phyloP scores from a whole-genome alignment of 2,797 vertebrate species.

The Scyliorhinus canicula region DNA sequence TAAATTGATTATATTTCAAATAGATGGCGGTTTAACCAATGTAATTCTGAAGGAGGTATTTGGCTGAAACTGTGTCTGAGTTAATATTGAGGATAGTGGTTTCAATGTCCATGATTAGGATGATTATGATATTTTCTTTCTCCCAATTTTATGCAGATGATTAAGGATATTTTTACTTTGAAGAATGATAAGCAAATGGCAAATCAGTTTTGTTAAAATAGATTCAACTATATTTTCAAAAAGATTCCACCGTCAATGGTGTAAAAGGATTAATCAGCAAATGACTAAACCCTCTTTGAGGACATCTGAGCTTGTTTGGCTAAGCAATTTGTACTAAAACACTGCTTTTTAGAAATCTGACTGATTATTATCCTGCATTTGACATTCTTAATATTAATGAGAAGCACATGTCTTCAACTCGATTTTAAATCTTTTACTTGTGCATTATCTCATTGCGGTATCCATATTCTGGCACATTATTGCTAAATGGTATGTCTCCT shows the following conservation, averaged over 20 bases:
- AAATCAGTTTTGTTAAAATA: constrained; percentile 3
- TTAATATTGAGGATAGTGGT: background rate
- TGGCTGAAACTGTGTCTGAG: background rate
- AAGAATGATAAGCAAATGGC: background rate
- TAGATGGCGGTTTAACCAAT: constrained; percentile 40
- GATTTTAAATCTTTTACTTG: constrained; percentile 19
- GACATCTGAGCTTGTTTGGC: background rate
- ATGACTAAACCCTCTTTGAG: background rate
- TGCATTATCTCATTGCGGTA: background rate
- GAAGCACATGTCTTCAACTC: background rate
- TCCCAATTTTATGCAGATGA: background rate
- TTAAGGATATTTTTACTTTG: background rate
- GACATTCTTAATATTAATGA: constrained; percentile 27
- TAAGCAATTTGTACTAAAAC: constrained; percentile 1
- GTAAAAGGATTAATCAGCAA: constrained; percentile 16
- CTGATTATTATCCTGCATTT: constrained; percentile 26
- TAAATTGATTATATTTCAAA: constrained; percentile 40
- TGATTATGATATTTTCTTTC: background rate
- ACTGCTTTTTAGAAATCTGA: background rate
- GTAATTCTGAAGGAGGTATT: background rate
- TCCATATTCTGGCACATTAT: constrained; percentile 24
- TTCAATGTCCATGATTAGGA: background rate
- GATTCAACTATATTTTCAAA: background rate
- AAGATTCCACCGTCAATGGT: background rate
- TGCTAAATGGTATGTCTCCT: constrained; percentile 20